These are phyloP conservation scores for Porites lutea DNA, from an alignment of 64 coral and sea anemone species.

Conservation along the genomic window DNA sequence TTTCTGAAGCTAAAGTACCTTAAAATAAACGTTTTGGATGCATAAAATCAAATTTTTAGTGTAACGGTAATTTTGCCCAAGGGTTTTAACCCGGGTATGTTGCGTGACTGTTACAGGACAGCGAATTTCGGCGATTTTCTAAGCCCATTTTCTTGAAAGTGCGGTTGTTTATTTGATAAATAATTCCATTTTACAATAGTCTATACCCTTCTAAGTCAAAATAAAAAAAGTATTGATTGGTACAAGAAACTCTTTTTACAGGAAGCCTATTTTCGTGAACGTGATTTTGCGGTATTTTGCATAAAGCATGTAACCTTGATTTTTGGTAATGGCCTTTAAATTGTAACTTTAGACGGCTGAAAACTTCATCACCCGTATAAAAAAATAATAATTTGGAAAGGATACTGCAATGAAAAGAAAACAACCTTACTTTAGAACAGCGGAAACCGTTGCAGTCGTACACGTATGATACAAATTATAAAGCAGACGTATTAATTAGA, in stretches of 20 bases:
- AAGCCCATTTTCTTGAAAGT: no score
- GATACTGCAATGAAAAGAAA: background rate
- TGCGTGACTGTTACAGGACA: no score
- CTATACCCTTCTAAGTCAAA: conserved; percentile 9
- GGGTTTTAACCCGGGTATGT: no score
- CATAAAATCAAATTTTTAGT: no score
- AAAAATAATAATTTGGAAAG: conserved; percentile 3
- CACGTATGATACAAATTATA: no score
- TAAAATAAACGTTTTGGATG: no score
- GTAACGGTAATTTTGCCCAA: no score
- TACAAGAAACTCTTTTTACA: no score
- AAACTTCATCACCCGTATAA: background rate
- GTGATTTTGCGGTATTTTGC: background rate
- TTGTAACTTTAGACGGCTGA: background rate
- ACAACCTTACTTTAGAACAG: no score
- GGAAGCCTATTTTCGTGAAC: background rate
- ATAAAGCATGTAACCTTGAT: no score
- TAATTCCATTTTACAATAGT: background rate
- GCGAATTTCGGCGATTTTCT: no score
- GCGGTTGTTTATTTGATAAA: background rate
- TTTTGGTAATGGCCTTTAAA: background rate
- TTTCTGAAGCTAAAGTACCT: background rate
- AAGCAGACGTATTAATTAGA: background rate
- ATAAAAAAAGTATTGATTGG: background rate
- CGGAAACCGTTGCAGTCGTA: background rate